Conservation (phyloP, 1,140 invertebrate species). For the Palaemon carinicauda region DNA sequence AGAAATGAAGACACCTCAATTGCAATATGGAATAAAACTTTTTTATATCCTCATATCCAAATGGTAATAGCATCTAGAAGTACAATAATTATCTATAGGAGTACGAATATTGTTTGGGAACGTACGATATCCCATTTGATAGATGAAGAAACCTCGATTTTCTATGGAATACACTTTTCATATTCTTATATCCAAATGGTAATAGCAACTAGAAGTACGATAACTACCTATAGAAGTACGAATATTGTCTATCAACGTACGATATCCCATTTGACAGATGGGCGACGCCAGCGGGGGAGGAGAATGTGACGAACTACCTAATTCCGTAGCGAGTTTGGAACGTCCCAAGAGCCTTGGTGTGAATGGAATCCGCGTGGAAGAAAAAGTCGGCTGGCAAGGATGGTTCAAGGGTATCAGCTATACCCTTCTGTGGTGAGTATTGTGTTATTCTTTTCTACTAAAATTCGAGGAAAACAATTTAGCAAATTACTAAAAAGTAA, state of each 20-base stretch:
- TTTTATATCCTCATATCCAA: no score
- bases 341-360: slow-evolving; percentile 2
- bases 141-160: no score
- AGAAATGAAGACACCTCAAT: no score
- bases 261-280: background rate
- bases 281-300: background rate
- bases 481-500: no score
- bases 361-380: background rate
- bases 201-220: background rate
- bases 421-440: slow-evolving; percentile 20
- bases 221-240: no score
- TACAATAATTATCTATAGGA: no score
- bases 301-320: background rate
- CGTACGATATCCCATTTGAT: no score
- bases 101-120: background rate
- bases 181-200: background rate
- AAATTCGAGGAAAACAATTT: no score
- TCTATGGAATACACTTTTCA: no score
- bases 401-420: slow-evolving; percentile 19
- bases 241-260: background rate
- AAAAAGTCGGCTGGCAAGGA: background rate
- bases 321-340: background rate
- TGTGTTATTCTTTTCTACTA: no score
- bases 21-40: no score
- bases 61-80: no score